Evolutionary conservation across 1,140 invertebrate genomes (phyloP).

Genomic region (Drosophila simulans): DNA sequence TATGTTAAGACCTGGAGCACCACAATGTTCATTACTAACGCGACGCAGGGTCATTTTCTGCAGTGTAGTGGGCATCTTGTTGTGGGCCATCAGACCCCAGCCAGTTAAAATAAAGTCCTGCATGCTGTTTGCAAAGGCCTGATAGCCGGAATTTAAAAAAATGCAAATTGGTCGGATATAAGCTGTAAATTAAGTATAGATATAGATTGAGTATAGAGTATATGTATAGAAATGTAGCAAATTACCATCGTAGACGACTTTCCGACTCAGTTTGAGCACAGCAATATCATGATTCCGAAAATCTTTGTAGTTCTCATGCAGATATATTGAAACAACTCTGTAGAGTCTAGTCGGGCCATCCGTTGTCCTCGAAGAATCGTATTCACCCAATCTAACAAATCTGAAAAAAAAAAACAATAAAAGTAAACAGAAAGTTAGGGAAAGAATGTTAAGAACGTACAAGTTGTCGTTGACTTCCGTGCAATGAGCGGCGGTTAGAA

Average conservation of each 20-base stretch:
- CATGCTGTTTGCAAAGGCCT: not conserved
- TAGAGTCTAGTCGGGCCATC: slow-evolving; percentile 7
- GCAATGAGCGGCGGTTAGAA: slow-evolving; percentile 11
- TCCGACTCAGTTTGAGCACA: slow-evolving; percentile 1
- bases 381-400: slow-evolving; percentile 12
- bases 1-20: not conserved
- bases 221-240: too few species aligned
- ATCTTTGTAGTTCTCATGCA: not conserved
- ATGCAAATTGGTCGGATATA: slow-evolving; percentile 8
- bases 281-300: slow-evolving; percentile 6
- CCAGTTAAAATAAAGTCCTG: slow-evolving; percentile 6
- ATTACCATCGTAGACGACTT: slow-evolving; percentile 6
- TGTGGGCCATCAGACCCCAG: slow-evolving; percentile 4
- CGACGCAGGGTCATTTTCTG: not conserved
- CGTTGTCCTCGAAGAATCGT: slow-evolving; percentile 1
- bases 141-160: not conserved
- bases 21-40: not conserved
- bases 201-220: not conserved
- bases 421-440: not conserved
- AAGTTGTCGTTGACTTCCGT: slow-evolving; percentile 3
- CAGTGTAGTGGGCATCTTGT: slow-evolving; percentile 3
- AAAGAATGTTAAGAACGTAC: not conserved
- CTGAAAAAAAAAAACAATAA: not conserved
- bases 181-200: not conserved
- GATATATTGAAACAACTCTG: not conserved